A percentile compares a stretch with the other conserved stretches of the same genome.
Conservation (phyloP, 2,113 vertebrate genomes). For the Diadophis punctatus region DNA sequence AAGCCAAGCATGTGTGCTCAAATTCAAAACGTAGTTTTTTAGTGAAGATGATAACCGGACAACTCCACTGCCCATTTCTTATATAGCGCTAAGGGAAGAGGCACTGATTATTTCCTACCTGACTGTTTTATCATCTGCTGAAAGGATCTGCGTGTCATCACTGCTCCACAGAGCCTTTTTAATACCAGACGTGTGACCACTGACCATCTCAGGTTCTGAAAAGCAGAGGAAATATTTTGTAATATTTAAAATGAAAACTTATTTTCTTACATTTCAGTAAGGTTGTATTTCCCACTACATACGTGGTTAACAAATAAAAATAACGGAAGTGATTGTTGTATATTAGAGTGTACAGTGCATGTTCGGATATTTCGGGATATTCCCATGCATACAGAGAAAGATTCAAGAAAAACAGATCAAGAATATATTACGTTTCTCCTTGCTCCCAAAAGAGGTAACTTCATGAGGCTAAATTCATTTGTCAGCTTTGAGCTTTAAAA, state of each 20-base stretch:
- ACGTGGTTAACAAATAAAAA: too few relatives aligned
- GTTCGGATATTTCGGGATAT: neutral
- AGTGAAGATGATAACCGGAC: neutral
- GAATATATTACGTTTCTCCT: neutral
- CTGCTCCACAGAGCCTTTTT: slow-evolving; percentile 97
- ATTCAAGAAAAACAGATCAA: neutral
- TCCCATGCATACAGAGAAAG: neutral
- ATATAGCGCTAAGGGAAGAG: neutral
- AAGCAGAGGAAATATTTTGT: slow-evolving; percentile 35
- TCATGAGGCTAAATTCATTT: neutral
- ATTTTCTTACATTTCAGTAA: neutral
- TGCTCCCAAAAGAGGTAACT: neutral
- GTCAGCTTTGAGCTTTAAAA: neutral
- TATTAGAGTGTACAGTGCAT: neutral
- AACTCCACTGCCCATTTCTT: neutral
- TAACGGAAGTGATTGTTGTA: neutral
- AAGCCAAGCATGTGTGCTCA: neutral
- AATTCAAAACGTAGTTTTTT: neutral
- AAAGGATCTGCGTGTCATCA: slow-evolving; percentile 91
- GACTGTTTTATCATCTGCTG: slow-evolving; percentile 95
- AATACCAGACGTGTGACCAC: slow-evolving; percentile 92
- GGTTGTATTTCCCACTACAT: neutral
- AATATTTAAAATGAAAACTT: neutral
- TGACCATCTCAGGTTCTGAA: slow-evolving; percentile 86
- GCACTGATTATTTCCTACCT: slow-evolving; percentile 71